A percentile compares a stretch with the other conserved stretches of the same genome.
Evolutionary conservation across 2,113 vertebrate species (phyloP).

Genomic region (Erythrolamprus reginae): DNA sequence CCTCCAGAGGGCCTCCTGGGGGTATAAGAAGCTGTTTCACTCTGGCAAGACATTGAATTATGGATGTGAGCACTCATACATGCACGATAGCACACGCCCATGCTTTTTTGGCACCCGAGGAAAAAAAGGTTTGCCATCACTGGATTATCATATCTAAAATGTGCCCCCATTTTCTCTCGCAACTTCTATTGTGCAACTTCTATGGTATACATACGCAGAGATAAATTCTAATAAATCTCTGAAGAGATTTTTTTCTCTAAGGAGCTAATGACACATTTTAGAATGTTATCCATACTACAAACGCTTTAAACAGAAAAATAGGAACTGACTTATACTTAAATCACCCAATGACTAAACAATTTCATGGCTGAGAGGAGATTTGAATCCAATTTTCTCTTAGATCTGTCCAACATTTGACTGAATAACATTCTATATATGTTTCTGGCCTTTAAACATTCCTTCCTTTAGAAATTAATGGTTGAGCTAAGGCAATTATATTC

Average conservation of each 20-base stretch:
- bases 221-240: not conserved
- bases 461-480: not conserved
- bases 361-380: not conserved
- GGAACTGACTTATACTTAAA: not conserved
- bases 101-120: no score
- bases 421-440: not conserved
- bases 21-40: no score
- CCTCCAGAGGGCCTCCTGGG: no score
- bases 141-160: constrained; percentile 1
- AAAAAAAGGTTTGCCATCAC: no score
- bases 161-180: not conserved
- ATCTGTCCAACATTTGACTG: not conserved
- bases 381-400: not conserved
- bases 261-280: not conserved
- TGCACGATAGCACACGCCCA: no score
- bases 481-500: not conserved
- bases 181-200: not conserved
- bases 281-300: not conserved
- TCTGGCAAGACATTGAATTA: no score
- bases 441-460: not conserved
- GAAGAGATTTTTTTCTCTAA: not conserved
- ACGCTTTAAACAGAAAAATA: not conserved
- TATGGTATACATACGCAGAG: not conserved
- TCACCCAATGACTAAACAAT: not conserved
- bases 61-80: no score